phyloP scores from a whole-genome alignment of 2,888 invertebrate species.

The Sepiola atlantica region DNA sequence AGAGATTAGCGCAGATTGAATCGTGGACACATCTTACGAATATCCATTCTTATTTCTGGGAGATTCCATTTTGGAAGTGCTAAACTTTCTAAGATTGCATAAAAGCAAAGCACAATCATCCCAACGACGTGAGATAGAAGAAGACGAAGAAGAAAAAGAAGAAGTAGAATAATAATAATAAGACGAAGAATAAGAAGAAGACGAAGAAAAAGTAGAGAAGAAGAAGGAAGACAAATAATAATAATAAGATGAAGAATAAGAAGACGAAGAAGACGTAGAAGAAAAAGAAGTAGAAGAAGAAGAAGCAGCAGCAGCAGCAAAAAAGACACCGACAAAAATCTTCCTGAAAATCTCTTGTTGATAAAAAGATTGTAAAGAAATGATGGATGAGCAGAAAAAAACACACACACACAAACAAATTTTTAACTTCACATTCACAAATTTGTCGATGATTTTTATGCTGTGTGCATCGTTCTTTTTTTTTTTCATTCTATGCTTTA shows the following conservation, averaged over 20 bases:
- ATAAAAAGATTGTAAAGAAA: background rate
- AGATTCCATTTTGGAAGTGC: background rate
- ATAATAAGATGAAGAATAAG: background rate
- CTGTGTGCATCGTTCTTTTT: background rate
- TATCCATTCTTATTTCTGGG: background rate
- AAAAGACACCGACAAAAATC: background rate
- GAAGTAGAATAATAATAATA: background rate
- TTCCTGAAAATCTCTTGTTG: background rate
- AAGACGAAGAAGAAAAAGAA: background rate
- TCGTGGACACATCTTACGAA: too few species aligned
- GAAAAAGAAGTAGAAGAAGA: background rate
- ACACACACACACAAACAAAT: slow-evolving; percentile 13
- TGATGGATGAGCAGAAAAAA: background rate
- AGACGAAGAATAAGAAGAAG: background rate
- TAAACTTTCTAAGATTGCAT: background rate
- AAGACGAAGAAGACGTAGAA: background rate
- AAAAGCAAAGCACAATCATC: background rate
- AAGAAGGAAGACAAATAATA: background rate
- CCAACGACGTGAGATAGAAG: background rate
- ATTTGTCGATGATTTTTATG: background rate
- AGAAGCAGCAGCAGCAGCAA: background rate
- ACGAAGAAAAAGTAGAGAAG: background rate
- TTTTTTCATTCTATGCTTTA: background rate
- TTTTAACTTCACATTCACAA: slow-evolving; percentile 6
- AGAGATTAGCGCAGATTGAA: too few species aligned